A percentile compares a stretch with the other conserved stretches of the same genome.
Conservation (phyloP, 1,140 invertebrate species). For the Nautilus pompilius region DNA sequence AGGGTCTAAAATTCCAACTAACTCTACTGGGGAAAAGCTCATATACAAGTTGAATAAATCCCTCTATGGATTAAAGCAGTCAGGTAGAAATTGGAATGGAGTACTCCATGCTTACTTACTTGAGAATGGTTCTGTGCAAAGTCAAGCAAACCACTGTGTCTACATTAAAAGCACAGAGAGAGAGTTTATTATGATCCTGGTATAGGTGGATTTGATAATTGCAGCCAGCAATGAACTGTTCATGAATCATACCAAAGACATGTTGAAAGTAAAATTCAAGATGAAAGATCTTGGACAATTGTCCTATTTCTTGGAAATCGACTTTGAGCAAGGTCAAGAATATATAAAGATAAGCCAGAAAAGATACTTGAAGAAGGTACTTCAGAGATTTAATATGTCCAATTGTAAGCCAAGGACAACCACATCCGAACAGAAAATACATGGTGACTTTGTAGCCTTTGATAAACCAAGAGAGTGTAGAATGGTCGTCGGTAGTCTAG, state of each 20-base stretch:
- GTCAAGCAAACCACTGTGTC: constrained; percentile 1
- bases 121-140: constrained; percentile 2
- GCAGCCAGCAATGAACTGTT: neutral
- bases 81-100: constrained; percentile 4
- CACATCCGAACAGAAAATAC: too few relatives aligned
- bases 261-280: constrained; percentile 4
- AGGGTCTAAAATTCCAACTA: too few relatives aligned
- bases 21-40: too few relatives aligned
- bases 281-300: constrained; percentile 6
- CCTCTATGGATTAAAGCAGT: constrained; percentile 9
- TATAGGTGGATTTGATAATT: constrained; percentile 9
- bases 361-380: too few relatives aligned
- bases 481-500: too few relatives aligned
- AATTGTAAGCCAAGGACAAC: too few relatives aligned
- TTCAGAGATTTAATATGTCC: neutral
- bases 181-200: neutral
- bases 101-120: neutral
- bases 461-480: too few relatives aligned
- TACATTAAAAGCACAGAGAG: neutral
- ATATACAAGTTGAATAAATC: too few relatives aligned
- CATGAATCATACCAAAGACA: constrained; percentile 1
- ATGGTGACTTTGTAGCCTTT: too few relatives aligned
- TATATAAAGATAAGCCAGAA: too few relatives aligned
- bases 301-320: constrained; percentile 1
- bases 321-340: constrained; percentile 5